These are phyloP conservation scores for Zaprionus capensis DNA, from an alignment of 1,140 invertebrate genomes.

Conservation along the genomic window DNA sequence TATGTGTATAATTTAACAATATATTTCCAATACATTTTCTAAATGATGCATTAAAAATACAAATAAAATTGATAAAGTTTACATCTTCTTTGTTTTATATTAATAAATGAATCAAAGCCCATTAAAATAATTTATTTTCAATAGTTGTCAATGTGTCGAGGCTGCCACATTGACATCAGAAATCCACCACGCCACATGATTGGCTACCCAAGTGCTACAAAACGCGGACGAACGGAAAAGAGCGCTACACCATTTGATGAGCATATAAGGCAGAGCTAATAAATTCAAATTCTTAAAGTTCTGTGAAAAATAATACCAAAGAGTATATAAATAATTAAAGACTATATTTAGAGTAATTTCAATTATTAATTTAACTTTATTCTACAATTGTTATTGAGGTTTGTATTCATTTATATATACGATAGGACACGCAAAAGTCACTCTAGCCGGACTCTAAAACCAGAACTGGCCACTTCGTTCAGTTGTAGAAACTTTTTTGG, in stretches of 20 bases:
- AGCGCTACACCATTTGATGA: slow-evolving; percentile 48
- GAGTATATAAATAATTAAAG: background rate
- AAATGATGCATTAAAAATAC: background rate
- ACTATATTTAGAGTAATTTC: background rate
- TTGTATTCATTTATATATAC: background rate
- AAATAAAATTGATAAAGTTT: background rate
- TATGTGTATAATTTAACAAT: background rate
- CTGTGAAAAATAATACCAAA: background rate
- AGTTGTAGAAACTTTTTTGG: slow-evolving; percentile 63
- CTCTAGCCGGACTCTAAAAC: slow-evolving; percentile 22
- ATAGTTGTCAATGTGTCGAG: background rate
- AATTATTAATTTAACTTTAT: background rate
- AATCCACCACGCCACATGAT: slow-evolving; percentile 56
- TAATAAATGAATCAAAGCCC: background rate
- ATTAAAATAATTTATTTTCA: background rate
- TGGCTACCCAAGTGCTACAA: slow-evolving; percentile 68
- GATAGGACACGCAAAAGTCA: slow-evolving; percentile 28
- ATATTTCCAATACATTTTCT: background rate
- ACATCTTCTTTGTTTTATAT: background rate
- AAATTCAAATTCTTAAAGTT: background rate
- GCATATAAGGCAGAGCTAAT: slow-evolving; percentile 32
- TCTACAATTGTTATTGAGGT: background rate
- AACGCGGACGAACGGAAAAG: slow-evolving; percentile 72
- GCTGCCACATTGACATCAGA: slow-evolving; percentile 50
- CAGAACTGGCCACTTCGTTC: slow-evolving; percentile 45